Evolutionary conservation across 2,888 invertebrate genomes (phyloP).

Genomic region (Agrochola circellaris): DNA sequence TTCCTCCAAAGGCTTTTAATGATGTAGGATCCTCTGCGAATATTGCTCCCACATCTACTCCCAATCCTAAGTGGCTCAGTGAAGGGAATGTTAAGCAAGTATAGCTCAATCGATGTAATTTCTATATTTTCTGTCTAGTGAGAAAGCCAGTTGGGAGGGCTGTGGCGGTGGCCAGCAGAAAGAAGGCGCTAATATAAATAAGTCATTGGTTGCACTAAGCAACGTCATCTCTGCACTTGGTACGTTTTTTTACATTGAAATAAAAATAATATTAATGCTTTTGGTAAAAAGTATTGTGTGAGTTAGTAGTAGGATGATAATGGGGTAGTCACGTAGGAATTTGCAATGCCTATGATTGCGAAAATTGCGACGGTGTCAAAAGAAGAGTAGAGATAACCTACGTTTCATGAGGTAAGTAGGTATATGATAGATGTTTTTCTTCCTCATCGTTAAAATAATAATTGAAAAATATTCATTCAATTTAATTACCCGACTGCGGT

Average conservation of each 20-base stretch:
- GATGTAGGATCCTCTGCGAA: neutral
- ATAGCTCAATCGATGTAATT: neutral
- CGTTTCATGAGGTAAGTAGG: neutral
- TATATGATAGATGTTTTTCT: neutral
- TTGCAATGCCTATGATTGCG: neutral
- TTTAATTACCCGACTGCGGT: neutral
- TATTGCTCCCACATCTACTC: neutral
- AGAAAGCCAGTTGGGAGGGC: slow-evolving; percentile 94
- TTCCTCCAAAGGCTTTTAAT: neutral
- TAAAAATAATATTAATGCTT: neutral
- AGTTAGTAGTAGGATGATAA: slow-evolving; percentile 11
- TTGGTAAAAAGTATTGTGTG: neutral
- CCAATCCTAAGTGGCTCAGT: neutral
- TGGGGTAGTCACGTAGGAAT: slow-evolving; percentile 1
- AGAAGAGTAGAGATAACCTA: neutral
- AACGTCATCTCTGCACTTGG: slow-evolving; percentile 95
- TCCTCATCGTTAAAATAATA: neutral
- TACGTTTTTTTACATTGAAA: slow-evolving; percentile 74
- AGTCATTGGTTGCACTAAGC: slow-evolving; percentile 94
- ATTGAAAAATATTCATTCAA: neutral
- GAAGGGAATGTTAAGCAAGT: neutral
- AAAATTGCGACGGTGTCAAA: neutral
- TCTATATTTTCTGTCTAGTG: slow-evolving; percentile 72
- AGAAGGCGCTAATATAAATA: slow-evolving; percentile 94
- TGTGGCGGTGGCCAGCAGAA: slow-evolving; percentile 92